Conservation (phyloP, 2,113 vertebrate species). For the Leptobrachium ailaonicum region DNA sequence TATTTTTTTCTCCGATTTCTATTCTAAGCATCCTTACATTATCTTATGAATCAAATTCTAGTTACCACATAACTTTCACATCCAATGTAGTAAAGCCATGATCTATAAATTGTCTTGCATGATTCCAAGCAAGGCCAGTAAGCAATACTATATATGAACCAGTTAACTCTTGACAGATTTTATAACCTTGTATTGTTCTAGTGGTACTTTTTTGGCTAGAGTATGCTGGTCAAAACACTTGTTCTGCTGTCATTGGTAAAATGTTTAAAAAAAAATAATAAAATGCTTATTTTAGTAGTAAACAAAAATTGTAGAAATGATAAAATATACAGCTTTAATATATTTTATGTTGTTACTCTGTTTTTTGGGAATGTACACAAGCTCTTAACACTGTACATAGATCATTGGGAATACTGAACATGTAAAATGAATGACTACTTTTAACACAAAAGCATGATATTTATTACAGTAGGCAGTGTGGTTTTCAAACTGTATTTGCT, state of each 20-base stretch:
- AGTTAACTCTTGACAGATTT: constrained; percentile 58
- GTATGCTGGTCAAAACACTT: constrained; percentile 56
- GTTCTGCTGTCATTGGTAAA: constrained; percentile 63
- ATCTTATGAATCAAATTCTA: neutral
- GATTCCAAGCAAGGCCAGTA: constrained; percentile 62
- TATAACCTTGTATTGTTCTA: constrained; percentile 61
- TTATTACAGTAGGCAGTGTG: constrained; percentile 42
- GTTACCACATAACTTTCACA: constrained; percentile 41
- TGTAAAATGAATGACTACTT: constrained; percentile 22
- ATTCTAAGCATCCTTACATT: neutral
- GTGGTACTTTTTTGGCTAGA: constrained; percentile 57
- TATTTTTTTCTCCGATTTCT: no score
- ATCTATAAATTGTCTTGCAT: constrained; percentile 61
- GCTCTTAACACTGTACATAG: constrained; percentile 51
- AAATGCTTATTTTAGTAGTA: constrained; percentile 57
- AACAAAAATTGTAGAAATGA: constrained; percentile 53
- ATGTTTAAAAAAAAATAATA: no score
- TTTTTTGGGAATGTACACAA: constrained; percentile 52
- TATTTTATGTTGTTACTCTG: constrained; percentile 55
- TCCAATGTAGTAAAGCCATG: constrained; percentile 61
- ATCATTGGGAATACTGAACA: constrained; percentile 17
- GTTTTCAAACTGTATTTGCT: constrained; percentile 55
- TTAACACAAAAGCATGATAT: constrained; percentile 41
- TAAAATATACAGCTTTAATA: constrained; percentile 59
- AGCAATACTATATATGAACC: constrained; percentile 68